Evolutionary conservation across 2,888 invertebrate genomes (phyloP), one percentile per base, ranked within the genome.

Genomic region (Pammene fasciana): DNA sequence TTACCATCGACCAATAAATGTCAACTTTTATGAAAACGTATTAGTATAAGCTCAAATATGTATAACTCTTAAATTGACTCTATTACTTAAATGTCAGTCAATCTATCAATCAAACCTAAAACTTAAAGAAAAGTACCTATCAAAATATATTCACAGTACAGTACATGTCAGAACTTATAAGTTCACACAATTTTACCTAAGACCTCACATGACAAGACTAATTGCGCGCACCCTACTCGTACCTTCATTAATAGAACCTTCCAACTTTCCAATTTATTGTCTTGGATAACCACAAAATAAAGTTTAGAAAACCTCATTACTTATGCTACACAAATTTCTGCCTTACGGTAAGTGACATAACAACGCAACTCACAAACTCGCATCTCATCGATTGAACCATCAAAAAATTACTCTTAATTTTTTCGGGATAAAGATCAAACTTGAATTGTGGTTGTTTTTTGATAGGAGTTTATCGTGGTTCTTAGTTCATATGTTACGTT

Each of bases 231-330:
- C 41, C 48, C 45, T 18, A 11, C 46, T 18, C 67, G 18, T 7
- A 26, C 41, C 60, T 52, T 66, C 60, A 67, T 62, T 67, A 72
- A 67, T 70, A 59, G 52, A 62, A 71, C 70, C 77, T 75, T 76
- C 75, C 75, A 78, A 83, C 86, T 87, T 87, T 88, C 84, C 81
- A 82, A 86, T 86, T 86, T 82, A 86, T 80, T 80, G 80, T 83
- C 78, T 76, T 73, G 76, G 83, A 86, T 85, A 87, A 85, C 75
- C 72, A 80, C 78, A 76, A 76, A 80, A 81, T 82, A 81, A 84
- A 85, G 80, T 77, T 79, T 78, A 73, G 74, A 74, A 73, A 72
- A 75, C 56, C 71, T 18, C 9, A 64, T 66, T n/a, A 59, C 46
- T 52, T 55, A 48, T 41, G 65, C 41, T 64, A 72, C 26, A 16